Evolutionary conservation across 1,140 invertebrate species (phyloP).

Genomic region (Papilio polyxenes): DNA sequence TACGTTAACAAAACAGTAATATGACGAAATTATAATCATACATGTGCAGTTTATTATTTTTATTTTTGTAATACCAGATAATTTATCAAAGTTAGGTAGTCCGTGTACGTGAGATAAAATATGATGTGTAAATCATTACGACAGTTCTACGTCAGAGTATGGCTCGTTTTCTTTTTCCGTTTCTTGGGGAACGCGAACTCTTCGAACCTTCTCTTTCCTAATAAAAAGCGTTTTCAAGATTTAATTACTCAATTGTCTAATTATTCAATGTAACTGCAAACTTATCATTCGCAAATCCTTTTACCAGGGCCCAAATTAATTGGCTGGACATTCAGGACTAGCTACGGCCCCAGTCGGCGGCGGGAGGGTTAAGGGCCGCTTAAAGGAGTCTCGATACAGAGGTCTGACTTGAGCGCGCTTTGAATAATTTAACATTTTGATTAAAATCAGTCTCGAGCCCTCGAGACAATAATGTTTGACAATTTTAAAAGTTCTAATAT

Average conservation of each 20-base stretch:
- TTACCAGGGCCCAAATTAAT: neutral
- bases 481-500: neutral
- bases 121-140: neutral
- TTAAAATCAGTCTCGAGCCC: neutral
- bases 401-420: constrained; percentile 13
- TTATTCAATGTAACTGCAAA: neutral
- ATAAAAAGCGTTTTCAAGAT: neutral
- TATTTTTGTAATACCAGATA: neutral
- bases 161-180: neutral
- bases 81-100: neutral
- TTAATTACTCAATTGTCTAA: neutral
- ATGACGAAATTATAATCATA: neutral
- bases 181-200: neutral
- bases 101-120: neutral
- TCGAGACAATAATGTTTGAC: neutral
- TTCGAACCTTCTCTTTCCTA: too few species aligned
- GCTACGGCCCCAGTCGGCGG: neutral
- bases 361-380: constrained; percentile 6
- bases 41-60: neutral
- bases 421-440: constrained; percentile 32
- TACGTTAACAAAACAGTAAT: constrained; percentile 6
- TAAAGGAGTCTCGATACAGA: constrained; percentile 26
- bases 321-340: constrained; percentile 5
- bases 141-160: neutral
- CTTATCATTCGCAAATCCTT: neutral